Conservation (phyloP, 2,113 vertebrate genomes). For the Neofelis nebulosa region DNA sequence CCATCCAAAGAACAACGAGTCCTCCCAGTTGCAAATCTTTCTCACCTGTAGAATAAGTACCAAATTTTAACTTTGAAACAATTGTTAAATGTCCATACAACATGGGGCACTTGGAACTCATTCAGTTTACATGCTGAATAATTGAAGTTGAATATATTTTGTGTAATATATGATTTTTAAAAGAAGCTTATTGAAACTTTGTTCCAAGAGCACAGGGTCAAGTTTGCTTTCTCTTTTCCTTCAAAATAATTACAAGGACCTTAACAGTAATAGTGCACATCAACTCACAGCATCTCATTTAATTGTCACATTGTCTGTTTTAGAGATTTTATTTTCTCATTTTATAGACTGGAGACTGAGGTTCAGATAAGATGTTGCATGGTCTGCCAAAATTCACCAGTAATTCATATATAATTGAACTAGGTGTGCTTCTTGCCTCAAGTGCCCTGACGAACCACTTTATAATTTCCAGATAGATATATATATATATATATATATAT, state of each 20-base stretch:
- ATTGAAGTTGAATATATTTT: background rate
- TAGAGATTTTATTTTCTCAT: background rate
- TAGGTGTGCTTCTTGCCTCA: background rate
- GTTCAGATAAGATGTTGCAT: background rate
- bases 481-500: background rate
- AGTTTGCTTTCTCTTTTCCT: background rate
- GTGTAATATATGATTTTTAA: background rate
- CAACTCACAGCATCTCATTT: background rate
- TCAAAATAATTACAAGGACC: slow-evolving; percentile 6
- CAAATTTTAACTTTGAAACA: slow-evolving; percentile 24
- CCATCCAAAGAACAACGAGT: slow-evolving; percentile 19
- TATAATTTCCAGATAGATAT: background rate
- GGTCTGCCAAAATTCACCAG: background rate
- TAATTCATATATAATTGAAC: background rate
- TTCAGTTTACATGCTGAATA: slow-evolving; percentile 6
- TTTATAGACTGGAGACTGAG: background rate
- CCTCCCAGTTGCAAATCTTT: background rate
- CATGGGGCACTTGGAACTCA: background rate
- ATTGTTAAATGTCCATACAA: background rate
- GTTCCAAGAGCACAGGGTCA: background rate
- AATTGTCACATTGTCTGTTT: slow-evolving; percentile 1
- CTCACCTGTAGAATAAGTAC: background rate
- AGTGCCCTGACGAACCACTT: background rate
- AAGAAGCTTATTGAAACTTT: slow-evolving; percentile 20
- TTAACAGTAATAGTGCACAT: background rate